Evolutionary conservation across 2,888 invertebrate genomes (phyloP), one percentile per base, ranked within the genome.

Genomic region (Parnassius glacialis): DNA sequence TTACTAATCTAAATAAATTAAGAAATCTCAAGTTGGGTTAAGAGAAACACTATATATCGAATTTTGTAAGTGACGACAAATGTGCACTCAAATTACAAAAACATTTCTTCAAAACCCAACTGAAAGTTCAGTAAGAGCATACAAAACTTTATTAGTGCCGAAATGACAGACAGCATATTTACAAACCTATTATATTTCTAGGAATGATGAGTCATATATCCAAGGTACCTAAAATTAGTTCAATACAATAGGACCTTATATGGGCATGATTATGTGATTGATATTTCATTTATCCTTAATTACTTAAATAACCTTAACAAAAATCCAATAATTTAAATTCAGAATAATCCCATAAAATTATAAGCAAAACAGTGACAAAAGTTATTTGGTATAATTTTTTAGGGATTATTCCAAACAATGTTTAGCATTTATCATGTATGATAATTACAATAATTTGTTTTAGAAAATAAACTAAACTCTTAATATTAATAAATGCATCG

Each of bases 21-120:
- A 80, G 74, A 90, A 90, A 84, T 91, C 91, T 91, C 91, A 91
- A 91, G 91, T 91, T 91, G 91, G 88, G 90, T 91, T 91, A 78
- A 78, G 85, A 83, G 84, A 89, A 91, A 89, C 81, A 64, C 48
- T 59, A 34, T 52, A 42, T 52, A 52, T 5, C 51, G 52, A 68
- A 65, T 69, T 70, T 69, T 65, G n/a, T 9, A 42, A 20, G 20
- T 43, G n/a, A 25, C 10, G 11, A 16, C 13, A 12, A 9, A 20
- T 45, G 42, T 53, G 9, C n/a, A 45, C 42, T 45, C 45, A 25
- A 52, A n/a, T 41, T 16, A 34, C 9, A 51, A 67, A 57, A 61
- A 67, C 64, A 78, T 90, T 91, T 89, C 87, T 74, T 65, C 88
- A 79, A 76, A 92, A 92, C 92, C 92, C 92, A 92, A 92, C 92